A percentile compares a stretch with the other conserved stretches of the same genome.
phyloP scores from a whole-genome alignment of 2,888 invertebrate genomes.

The Drosophila neutralis region DNA sequence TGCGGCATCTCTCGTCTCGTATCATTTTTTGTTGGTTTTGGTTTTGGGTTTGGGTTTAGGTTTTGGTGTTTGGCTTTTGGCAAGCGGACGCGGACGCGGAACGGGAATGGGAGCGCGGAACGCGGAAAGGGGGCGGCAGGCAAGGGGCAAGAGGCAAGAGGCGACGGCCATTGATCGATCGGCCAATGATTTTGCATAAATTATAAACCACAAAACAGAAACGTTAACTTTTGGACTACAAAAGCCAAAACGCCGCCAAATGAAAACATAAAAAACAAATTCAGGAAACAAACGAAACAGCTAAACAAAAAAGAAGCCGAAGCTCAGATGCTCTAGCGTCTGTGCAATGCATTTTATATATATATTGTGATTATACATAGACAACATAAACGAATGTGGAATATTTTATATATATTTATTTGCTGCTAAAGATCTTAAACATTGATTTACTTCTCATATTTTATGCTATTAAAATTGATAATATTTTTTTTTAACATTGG shows the following conservation, averaged over 20 bases:
- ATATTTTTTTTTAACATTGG: background rate
- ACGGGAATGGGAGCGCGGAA: background rate
- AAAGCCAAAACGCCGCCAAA: conserved; percentile 68
- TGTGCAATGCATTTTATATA: background rate
- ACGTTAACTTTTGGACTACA: conserved; percentile 62
- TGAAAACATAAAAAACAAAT: conserved; percentile 51
- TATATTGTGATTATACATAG: conserved; percentile 1
- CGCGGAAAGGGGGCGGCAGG: background rate
- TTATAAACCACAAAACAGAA: conserved; percentile 60
- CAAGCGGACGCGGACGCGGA: conserved; percentile 29
- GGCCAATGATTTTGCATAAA: conserved; percentile 80
- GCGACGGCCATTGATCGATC: conserved; percentile 71
- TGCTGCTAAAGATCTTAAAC: background rate
- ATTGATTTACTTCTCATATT: background rate
- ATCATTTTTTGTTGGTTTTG: conserved; percentile 11
- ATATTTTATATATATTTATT: background rate
- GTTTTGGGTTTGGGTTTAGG: conserved; percentile 14
- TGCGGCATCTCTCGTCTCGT: conserved; percentile 57
- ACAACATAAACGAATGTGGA: background rate
- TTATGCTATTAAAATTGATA: background rate
- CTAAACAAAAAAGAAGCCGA: conserved; percentile 16
- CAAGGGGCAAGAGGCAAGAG: background rate
- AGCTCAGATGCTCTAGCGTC: conserved; percentile 20
- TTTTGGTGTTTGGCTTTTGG: conserved; percentile 47
- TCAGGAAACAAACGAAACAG: conserved; percentile 34